Evolutionary conservation across 2,113 vertebrate species (phyloP).

Genomic region (Calyptommatus sinebrachiatus): DNA sequence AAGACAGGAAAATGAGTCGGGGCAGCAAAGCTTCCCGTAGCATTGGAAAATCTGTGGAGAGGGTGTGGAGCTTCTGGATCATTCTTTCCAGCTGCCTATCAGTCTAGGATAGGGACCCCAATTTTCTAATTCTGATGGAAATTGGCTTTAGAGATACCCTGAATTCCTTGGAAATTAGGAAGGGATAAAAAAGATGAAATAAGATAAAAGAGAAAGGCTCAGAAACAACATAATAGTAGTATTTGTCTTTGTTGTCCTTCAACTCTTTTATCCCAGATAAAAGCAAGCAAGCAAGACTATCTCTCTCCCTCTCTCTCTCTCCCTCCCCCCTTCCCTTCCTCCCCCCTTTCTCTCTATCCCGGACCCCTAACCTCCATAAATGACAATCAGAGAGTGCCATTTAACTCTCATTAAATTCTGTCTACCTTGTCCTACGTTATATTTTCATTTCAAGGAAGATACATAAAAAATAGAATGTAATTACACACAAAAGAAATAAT

Average conservation of each 20-base stretch:
- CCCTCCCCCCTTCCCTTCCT: no score
- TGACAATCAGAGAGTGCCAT: no score
- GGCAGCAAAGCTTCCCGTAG: not conserved
- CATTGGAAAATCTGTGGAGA: constrained; percentile 18
- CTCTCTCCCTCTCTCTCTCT: not conserved
- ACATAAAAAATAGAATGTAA: not conserved
- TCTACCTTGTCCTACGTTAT: no score
- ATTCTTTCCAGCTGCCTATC: not conserved
- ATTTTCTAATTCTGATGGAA: accelerated
- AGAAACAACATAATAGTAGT: not conserved
- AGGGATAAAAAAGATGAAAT: not conserved
- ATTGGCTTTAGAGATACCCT: accelerated
- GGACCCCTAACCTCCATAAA: no score
- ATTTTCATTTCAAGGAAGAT: no score
- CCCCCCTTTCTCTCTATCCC: no score
- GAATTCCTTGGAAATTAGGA: not conserved
- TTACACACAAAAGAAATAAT: not conserved
- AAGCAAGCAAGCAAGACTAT: not conserved
- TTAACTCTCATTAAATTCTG: no score
- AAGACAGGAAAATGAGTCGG: constrained; percentile 28
- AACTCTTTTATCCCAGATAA: not conserved
- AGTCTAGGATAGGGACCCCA: accelerated
- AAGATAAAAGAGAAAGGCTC: not conserved
- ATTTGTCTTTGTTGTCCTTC: not conserved
- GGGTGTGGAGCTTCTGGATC: not conserved